Conservation (phyloP, 1,140 invertebrate species). For the Plodia interpunctella region DNA sequence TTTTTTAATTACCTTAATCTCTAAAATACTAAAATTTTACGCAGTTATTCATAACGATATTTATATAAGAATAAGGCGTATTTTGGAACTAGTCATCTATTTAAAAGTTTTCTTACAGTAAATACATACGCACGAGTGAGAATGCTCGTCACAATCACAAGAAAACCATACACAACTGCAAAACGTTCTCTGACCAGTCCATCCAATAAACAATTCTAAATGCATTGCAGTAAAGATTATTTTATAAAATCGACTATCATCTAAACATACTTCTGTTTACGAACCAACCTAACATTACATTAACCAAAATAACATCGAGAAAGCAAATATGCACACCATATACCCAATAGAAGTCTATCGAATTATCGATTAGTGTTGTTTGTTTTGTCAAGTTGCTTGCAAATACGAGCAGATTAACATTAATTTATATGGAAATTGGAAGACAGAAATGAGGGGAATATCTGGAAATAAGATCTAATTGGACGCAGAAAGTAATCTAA, state of each 20-base stretch:
- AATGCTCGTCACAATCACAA: too few relatives aligned
- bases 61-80: too few relatives aligned
- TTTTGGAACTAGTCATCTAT: too few relatives aligned
- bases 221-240: background rate
- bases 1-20: too few relatives aligned
- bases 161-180: background rate
- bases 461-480: background rate
- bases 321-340: constrained; percentile 12
- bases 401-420: constrained; percentile 8
- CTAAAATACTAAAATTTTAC: too few relatives aligned
- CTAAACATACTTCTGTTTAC: constrained; percentile 1
- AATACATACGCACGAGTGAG: too few relatives aligned
- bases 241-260: background rate
- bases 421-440: constrained; percentile 13
- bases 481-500: background rate
- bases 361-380: constrained; percentile 12
- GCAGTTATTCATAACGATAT: too few relatives aligned
- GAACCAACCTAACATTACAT: too few relatives aligned
- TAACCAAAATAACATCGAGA: background rate
- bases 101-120: too few relatives aligned
- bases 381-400: constrained; percentile 8
- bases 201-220: background rate
- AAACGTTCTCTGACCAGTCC: background rate
- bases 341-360: constrained; percentile 3
- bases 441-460: background rate